Base-by-base conservation (phyloP, 2,888 invertebrate species). In the Drosophila stalkeri region DNA sequence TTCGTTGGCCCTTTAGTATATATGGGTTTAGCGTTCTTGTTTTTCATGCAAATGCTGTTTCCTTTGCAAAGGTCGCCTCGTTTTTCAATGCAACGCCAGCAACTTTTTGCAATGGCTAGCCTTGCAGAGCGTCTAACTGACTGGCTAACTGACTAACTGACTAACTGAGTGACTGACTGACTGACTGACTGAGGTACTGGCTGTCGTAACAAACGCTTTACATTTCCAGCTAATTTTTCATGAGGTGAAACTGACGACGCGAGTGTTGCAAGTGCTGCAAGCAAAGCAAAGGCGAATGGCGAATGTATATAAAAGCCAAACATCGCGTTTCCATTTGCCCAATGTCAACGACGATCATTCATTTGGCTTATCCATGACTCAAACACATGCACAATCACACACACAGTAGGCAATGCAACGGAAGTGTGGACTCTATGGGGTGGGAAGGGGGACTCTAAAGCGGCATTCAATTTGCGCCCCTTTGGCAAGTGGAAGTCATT, bases 321-420 rank as follows among this genome's bases (percentile, higher is more conserved):
- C 55, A 66, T 59, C 67, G 82, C 81, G 52, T 70, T 68, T 68
- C 69, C 69, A 68, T 41, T 86, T 75, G 70, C 70, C 83, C 83
- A 84, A 88, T 84, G 83, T 84, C 89, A 84, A 81, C 75, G 69
- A 52, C 71, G 83, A 88, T 88, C 89, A 82, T 88, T 86, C 83
- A 73, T 80, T 82, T 70, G 72, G 64, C 78, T 86, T 80, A 83
- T 78, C 84, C 83, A 61, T 84, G 83, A 84, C 75, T 84, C 89
- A 84, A 77, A 68, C 56, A 54, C 27, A 60, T 16, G 27, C 39
- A 52, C 6, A 52, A 46, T 20, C 51, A 64, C n/a, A 46, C n/a
- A 16, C 31, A 33, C 35, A 57, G 52, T 16, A 61, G 39, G 41
- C 43, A 67, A 62, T 60, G 68, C 82, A 86, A 41, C 89, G 83